Evolutionary conservation across 2,888 invertebrate genomes (phyloP).

Genomic region (Dendrolimus pini): DNA sequence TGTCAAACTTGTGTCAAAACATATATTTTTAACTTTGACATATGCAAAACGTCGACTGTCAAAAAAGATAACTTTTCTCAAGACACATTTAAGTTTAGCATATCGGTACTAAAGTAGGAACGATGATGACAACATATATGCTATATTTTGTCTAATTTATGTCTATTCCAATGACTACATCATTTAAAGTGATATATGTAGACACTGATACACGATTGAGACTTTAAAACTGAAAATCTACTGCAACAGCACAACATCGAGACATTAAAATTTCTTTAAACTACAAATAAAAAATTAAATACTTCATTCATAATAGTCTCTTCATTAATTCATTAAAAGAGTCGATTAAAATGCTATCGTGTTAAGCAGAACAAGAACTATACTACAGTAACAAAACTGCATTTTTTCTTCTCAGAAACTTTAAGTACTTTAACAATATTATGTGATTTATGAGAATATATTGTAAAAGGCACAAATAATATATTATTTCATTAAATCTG

Average conservation of each 20-base stretch:
- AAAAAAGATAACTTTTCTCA: not conserved
- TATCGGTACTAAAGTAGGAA: no score
- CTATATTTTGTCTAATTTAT: no score
- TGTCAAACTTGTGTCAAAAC: no score
- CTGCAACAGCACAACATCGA: constrained; percentile 51
- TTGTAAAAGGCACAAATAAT: constrained; percentile 3
- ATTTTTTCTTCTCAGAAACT: constrained; percentile 37
- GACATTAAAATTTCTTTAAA: constrained; percentile 36
- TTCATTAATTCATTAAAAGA: constrained; percentile 3
- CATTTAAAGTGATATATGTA: no score
- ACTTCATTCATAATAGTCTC: constrained; percentile 5
- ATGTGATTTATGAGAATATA: constrained; percentile 2
- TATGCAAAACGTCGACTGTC: not conserved
- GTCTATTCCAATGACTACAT: no score
- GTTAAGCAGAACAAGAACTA: constrained; percentile 41
- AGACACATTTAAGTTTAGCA: not conserved
- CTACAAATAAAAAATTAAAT: constrained; percentile 26
- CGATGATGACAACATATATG: not conserved
- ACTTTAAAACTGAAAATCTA: constrained; percentile 13
- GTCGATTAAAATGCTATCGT: constrained; percentile 37
- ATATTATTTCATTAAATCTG: constrained; percentile 1
- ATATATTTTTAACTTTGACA: no score
- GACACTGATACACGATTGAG: no score
- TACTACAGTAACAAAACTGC: constrained; percentile 13
- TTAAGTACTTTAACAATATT: constrained; percentile 40